phyloP scores from a whole-genome alignment of 2,113 vertebrate species.

The Lycocorax pyrrhopterus region DNA sequence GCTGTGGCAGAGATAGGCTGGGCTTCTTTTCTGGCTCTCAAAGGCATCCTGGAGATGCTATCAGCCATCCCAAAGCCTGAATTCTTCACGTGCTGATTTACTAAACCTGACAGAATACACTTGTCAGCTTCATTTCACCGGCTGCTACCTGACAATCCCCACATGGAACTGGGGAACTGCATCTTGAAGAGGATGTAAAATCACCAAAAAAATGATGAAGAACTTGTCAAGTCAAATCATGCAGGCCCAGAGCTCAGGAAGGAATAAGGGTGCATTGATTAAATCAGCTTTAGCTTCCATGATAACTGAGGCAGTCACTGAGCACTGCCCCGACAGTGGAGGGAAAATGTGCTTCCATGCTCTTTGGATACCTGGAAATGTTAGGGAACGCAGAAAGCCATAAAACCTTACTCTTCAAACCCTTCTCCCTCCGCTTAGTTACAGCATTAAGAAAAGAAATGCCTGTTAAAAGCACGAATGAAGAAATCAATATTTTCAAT shows the following conservation, averaged over 20 bases:
- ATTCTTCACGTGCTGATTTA: neutral
- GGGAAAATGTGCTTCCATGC: neutral
- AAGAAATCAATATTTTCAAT: neutral
- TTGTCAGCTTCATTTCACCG: slow-evolving; percentile 12
- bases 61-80: neutral
- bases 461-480: neutral
- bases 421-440: neutral
- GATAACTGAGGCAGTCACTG: neutral
- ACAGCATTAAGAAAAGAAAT: neutral
- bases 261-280: neutral
- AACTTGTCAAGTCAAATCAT: slow-evolving; percentile 1
- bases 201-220: neutral
- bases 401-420: neutral
- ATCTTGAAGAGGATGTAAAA: neutral
- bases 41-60: neutral
- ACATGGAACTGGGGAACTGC: neutral
- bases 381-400: neutral
- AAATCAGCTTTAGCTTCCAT: neutral
- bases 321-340: neutral
- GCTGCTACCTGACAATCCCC: slow-evolving; percentile 32
- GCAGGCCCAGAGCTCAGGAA: neutral
- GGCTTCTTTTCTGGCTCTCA: neutral
- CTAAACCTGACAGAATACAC: neutral
- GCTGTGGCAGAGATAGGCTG: neutral
- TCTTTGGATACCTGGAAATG: neutral